Percentiles rank a stretch among this genome's conserved stretches.
These are phyloP conservation scores for Marisa cornuarietis DNA, from an alignment of 1,140 invertebrate genomes.

Conservation along the genomic window DNA sequence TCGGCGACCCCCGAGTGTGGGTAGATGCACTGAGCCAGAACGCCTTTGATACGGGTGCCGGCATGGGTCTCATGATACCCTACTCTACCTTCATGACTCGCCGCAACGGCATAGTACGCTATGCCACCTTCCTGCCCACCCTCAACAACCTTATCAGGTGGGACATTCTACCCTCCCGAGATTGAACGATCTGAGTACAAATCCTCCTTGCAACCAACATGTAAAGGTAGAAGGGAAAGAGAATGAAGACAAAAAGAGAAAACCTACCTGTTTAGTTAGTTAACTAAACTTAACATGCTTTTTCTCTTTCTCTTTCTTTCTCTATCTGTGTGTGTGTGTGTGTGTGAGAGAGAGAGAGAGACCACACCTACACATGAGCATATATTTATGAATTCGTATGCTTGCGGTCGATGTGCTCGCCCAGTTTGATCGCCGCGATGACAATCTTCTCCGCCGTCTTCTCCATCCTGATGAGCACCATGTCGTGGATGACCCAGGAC, in stretches of 20 bases:
- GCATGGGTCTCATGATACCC: conserved; percentile 53
- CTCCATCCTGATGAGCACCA: conserved; percentile 40
- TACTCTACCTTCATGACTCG: conserved; percentile 57
- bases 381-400: too few species aligned
- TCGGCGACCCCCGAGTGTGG: conserved; percentile 54
- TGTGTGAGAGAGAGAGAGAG: too few species aligned
- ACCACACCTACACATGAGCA: too few species aligned
- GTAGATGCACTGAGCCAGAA: conserved; percentile 61
- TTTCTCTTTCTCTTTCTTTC: too few species aligned
- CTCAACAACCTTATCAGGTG: conserved; percentile 60
- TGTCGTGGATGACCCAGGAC: conserved; percentile 26
- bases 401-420: too few species aligned
- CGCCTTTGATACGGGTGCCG: conserved; percentile 62
- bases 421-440: conserved; percentile 21
- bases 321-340: too few species aligned
- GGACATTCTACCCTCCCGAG: not conserved
- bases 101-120: conserved; percentile 53
- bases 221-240: too few species aligned
- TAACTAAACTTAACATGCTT: too few species aligned
- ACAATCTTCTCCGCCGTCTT: conserved; percentile 19
- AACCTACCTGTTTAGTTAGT: too few species aligned
- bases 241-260: too few species aligned
- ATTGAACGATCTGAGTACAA: not conserved
- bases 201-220: too few species aligned
- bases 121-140: conserved; percentile 48